Percentiles rank a stretch among this genome's conserved stretches.
Conservation (phyloP, 2,797 vertebrate genomes). For the Crenichthys baileyi region DNA sequence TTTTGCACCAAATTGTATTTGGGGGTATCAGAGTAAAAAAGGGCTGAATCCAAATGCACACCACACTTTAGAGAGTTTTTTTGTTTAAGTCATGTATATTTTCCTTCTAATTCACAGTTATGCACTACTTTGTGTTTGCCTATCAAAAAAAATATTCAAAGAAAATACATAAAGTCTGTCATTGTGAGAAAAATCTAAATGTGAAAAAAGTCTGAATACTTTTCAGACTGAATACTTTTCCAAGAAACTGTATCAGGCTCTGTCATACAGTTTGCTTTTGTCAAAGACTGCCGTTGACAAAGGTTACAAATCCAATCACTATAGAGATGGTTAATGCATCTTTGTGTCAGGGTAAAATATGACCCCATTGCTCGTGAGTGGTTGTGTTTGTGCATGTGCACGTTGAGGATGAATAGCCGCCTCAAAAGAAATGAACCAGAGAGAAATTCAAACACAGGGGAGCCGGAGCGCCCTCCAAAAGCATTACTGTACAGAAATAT, state of each 20-base stretch:
- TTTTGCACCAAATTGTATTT: too few relatives aligned
- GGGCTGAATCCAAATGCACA: too few relatives aligned
- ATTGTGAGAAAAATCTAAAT: neutral
- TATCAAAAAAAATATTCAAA: neutral
- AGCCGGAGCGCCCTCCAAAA: slow-evolving; percentile 41
- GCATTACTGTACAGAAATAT: slow-evolving; percentile 25
- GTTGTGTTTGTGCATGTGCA: slow-evolving; percentile 21
- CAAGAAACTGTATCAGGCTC: slow-evolving; percentile 3
- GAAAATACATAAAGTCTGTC: neutral
- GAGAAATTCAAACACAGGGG: slow-evolving; percentile 58
- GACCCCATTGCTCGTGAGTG: slow-evolving; percentile 23
- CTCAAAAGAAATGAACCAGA: slow-evolving; percentile 56
- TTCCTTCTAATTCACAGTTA: neutral
- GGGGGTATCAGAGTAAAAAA: too few relatives aligned
- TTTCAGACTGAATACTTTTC: neutral
- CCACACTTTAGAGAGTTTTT: too few relatives aligned
- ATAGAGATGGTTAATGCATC: slow-evolving; percentile 49
- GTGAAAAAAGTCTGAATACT: neutral
- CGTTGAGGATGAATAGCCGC: slow-evolving; percentile 42
- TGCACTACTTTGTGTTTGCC: neutral
- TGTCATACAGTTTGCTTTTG: slow-evolving; percentile 38
- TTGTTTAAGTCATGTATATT: too few relatives aligned
- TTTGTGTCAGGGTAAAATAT: slow-evolving; percentile 46
- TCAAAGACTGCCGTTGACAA: slow-evolving; percentile 66
- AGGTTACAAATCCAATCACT: slow-evolving; percentile 77